Base-by-base conservation (phyloP, 2,113 vertebrate species). In the Melanostigma gelatinosum region DNA sequence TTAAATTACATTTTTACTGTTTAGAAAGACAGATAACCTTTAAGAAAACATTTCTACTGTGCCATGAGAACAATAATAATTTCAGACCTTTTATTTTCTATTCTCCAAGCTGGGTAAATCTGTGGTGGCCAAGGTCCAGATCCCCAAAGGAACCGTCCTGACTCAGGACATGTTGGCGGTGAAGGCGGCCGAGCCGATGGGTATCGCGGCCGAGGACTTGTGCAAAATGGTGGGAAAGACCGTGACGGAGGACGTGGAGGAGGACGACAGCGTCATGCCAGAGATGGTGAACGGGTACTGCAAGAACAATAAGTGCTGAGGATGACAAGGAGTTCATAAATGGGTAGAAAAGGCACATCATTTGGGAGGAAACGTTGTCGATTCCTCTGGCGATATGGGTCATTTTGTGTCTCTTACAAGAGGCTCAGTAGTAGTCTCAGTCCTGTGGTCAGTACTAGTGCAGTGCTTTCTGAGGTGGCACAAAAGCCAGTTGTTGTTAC, bases 101-200 rank as follows among this genome's bases (percentile, higher is more conserved):
- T 8, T 52, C 11, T 15, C 85, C 44, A 82, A 99, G 98, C 94
- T 99, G 87, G 98, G 98, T 15, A 99, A 99, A 73, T 98, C 98
- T 0, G 95, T 99, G 57, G 97, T 99, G 72, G 98, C 97, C 0
- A 97, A 97, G 87, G 95, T 94, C 12, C 91, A 85, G 57, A 97
- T 99, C 83, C 94, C 96, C 29, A 96, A 95, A 88, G 97, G 97
- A 76, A 92, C 96, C 0, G 1, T 91, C 40, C 86, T 99, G 32
- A 97, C 96, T 2, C 84, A 96, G 76, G 97, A 97, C 87, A 97
- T 99, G 97, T 84, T 99, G 92, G 90, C 95, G 0, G 97, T 99
- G 88, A 99, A 99, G 87, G 98, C 99, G 80, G 97, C 96, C 3
- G 97, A 98, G 73, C 98, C 98, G 0, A 97, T 96, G 93, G 98